Percentiles rank a stretch among this genome's conserved stretches.
Conservation (phyloP, 1,140 invertebrate species). For the Drosophila albomicans region DNA sequence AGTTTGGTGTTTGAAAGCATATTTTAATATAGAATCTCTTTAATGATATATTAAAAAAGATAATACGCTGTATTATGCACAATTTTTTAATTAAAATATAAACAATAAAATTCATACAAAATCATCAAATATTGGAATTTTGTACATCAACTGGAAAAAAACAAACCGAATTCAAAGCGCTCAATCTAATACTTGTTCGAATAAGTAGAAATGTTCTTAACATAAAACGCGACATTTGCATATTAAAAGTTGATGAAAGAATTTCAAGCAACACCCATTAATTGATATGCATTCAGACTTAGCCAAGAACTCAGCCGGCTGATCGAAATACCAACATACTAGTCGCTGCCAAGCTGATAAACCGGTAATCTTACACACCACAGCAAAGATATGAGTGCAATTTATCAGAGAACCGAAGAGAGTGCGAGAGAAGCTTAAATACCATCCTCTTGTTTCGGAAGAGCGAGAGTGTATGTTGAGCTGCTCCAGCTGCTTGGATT, state of each 20-base stretch:
- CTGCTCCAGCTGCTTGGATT: neutral
- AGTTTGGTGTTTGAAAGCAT: neutral
- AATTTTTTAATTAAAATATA: no score
- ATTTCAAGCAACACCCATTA: slow-evolving; percentile 29
- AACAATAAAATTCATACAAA: no score
- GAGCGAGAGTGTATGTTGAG: slow-evolving; percentile 1
- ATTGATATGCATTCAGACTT: slow-evolving; percentile 28
- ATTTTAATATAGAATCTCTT: neutral
- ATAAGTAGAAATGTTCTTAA: neutral
- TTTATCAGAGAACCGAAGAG: neutral
- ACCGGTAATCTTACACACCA: slow-evolving; percentile 41
- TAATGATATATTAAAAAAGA: no score
- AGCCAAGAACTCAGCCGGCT: slow-evolving; percentile 37
- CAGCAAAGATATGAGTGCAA: slow-evolving; percentile 19
- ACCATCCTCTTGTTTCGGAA: neutral
- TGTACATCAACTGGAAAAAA: neutral
- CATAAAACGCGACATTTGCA: slow-evolving; percentile 1
- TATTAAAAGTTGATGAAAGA: neutral
- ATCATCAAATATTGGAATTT: neutral
- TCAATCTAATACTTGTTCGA: neutral
- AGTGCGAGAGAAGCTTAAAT: neutral
- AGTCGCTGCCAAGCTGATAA: slow-evolving; percentile 36
- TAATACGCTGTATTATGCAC: no score
- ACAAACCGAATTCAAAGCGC: neutral
- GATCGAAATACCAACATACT: slow-evolving; percentile 31